These are phyloP conservation scores for Lasiurus borealis DNA, from an alignment of 2,113 vertebrate species.

Conservation along the genomic window DNA sequence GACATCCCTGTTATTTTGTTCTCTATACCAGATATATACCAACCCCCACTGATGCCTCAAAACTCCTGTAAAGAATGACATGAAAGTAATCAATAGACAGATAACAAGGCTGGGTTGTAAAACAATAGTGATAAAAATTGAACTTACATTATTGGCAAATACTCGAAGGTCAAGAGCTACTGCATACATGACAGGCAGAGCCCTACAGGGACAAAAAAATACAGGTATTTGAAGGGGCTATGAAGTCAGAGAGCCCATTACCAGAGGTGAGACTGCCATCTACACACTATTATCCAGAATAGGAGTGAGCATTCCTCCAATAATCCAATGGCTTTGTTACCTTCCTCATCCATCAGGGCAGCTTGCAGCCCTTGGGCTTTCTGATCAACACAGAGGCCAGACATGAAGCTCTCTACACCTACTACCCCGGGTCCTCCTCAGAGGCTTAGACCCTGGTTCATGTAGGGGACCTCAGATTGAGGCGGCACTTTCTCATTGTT, in stretches of 20 bases:
- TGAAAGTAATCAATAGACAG: not conserved
- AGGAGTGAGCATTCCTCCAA: too few species aligned
- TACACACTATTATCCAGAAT: accelerated
- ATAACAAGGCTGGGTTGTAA: not conserved
- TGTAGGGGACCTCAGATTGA: not conserved
- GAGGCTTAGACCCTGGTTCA: not conserved
- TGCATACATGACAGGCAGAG: conserved; percentile 96
- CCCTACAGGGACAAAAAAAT: conserved; percentile 87
- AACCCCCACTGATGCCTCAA: not conserved
- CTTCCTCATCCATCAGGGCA: too few species aligned
- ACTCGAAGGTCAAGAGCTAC: conserved; percentile 96
- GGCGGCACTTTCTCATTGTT: not conserved
- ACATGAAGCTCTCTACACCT: not conserved
- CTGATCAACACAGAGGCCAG: not conserved
- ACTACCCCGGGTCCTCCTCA: not conserved
- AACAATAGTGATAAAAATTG: not conserved
- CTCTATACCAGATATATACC: not conserved
- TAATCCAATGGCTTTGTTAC: accelerated
- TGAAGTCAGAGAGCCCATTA: not conserved
- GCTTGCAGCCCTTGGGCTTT: not conserved
- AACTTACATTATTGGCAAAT: conserved; percentile 97
- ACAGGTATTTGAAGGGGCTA: accelerated
- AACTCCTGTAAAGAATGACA: not conserved
- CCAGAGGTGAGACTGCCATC: too few species aligned
- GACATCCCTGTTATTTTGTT: not conserved